A percentile compares a stretch with the other conserved stretches of the same genome.
These are phyloP conservation scores for Amblyjoppa proteus DNA, from an alignment of 2,888 invertebrate genomes.

Conservation along the genomic window DNA sequence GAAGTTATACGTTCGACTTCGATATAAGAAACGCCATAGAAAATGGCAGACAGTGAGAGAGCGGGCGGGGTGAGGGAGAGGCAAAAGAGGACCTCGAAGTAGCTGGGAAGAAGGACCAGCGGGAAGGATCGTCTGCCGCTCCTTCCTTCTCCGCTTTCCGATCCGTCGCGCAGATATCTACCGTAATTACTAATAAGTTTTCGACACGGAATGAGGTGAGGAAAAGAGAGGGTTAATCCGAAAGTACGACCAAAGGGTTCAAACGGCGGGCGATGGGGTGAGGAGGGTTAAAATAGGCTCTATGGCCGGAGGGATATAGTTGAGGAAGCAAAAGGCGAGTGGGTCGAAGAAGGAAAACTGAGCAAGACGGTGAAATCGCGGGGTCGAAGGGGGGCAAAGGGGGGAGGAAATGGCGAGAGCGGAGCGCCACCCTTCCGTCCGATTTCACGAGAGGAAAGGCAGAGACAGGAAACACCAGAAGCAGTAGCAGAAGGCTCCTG, in stretches of 20 bases:
- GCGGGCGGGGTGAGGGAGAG: slow-evolving; percentile 55
- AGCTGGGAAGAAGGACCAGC: slow-evolving; percentile 67
- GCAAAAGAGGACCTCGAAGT: slow-evolving; percentile 66
- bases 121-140: slow-evolving; percentile 62
- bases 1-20: slow-evolving; percentile 63
- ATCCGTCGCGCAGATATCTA: slow-evolving; percentile 82
- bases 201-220: slow-evolving; percentile 85
- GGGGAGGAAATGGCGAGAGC: slow-evolving; percentile 29
- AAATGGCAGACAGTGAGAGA: slow-evolving; percentile 52
- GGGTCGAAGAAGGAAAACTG: slow-evolving; percentile 62
- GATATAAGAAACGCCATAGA: slow-evolving; percentile 75
- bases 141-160: slow-evolving; percentile 67
- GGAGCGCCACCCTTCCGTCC: slow-evolving; percentile 53
- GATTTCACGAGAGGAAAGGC: slow-evolving; percentile 59
- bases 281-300: slow-evolving; percentile 56
- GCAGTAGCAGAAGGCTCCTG: slow-evolving; percentile 76
- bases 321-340: slow-evolving; percentile 56
- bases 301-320: slow-evolving; percentile 53
- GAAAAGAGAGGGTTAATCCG: slow-evolving; percentile 84
- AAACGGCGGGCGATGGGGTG: slow-evolving; percentile 54
- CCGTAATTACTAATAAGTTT: slow-evolving; percentile 85
- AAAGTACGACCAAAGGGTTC: slow-evolving; percentile 84
- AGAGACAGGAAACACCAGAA: slow-evolving; percentile 66
- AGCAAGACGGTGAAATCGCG: slow-evolving; percentile 63
- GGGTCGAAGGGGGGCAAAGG: background rate